phyloP scores from a whole-genome alignment of 2,888 invertebrate species.

The Drosophila borealis region DNA sequence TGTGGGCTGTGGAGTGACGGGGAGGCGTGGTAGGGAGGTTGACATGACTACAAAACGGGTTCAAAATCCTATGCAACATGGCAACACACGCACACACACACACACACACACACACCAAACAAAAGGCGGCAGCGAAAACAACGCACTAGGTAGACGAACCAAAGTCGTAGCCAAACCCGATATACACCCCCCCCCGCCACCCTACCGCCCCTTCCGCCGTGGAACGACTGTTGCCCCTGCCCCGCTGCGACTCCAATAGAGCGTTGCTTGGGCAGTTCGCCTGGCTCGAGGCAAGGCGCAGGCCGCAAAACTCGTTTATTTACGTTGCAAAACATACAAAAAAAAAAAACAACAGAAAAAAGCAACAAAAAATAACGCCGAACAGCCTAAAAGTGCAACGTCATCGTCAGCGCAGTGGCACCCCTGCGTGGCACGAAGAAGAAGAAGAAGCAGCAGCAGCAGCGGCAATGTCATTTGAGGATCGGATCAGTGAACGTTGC shows the following conservation, averaged over 20 bases:
- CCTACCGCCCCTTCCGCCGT: background rate
- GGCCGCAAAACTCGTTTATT: constrained; percentile 67
- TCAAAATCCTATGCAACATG: constrained; percentile 83
- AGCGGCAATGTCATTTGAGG: constrained; percentile 44
- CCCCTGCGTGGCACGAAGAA: constrained; percentile 11
- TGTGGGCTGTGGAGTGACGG: background rate
- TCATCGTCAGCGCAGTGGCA: constrained; percentile 32
- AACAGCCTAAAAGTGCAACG: constrained; percentile 63
- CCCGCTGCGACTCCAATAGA: constrained; percentile 58
- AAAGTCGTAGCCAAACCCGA: constrained; percentile 61
- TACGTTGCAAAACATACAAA: constrained; percentile 57
- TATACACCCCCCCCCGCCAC: constrained; percentile 1
- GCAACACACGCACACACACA: constrained; percentile 40
- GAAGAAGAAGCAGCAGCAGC: constrained; percentile 2
- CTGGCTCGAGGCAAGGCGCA: constrained; percentile 30
- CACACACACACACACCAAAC: constrained; percentile 26
- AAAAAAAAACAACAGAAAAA: too few relatives aligned
- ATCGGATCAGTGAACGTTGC: constrained; percentile 46
- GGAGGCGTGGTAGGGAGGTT: constrained; percentile 2
- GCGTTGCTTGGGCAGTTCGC: constrained; percentile 55
- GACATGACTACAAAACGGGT: constrained; percentile 74
- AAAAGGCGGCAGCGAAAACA: constrained; percentile 23
- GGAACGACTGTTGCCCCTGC: background rate
- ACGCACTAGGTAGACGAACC: constrained; percentile 69
- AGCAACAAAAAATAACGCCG: constrained; percentile 6